These are phyloP conservation scores for Lithophane ornitopus DNA, from an alignment of 2,888 invertebrate genomes.

Conservation along the genomic window DNA sequence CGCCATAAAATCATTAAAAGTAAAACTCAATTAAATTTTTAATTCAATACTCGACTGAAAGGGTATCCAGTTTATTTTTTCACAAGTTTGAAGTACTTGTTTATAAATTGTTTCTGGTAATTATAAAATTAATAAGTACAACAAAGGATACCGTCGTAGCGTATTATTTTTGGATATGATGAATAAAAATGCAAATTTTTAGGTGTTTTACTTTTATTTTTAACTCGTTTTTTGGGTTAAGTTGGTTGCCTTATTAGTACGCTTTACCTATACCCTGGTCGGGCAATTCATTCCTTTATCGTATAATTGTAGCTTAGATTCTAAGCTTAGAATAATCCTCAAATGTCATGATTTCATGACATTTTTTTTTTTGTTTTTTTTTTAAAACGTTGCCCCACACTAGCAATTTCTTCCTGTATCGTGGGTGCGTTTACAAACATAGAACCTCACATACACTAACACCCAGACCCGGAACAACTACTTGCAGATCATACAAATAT, in stretches of 20 bases:
- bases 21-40: conserved; percentile 13
- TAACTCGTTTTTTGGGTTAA: neutral
- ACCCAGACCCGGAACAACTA: too few relatives aligned
- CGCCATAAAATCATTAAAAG: conserved; percentile 1
- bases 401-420: too few relatives aligned
- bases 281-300: neutral
- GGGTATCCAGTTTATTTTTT: conserved; percentile 14
- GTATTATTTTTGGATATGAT: neutral
- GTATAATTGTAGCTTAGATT: neutral
- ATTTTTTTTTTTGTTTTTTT: too few relatives aligned
- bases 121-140: conserved; percentile 1
- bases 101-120: conserved; percentile 34
- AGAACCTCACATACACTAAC: too few relatives aligned
- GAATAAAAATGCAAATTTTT: conserved; percentile 1
- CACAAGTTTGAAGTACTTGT: conserved; percentile 1
- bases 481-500: too few relatives aligned
- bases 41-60: conserved; percentile 6
- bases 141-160: neutral
- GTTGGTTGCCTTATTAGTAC: neutral
- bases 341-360: too few relatives aligned
- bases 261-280: neutral
- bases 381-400: too few relatives aligned
- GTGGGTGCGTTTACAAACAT: too few relatives aligned
- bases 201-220: neutral
- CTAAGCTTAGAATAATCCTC: too few relatives aligned